Base-by-base conservation (phyloP, 2,113 vertebrate species). In the Atlantisia rogersi region DNA sequence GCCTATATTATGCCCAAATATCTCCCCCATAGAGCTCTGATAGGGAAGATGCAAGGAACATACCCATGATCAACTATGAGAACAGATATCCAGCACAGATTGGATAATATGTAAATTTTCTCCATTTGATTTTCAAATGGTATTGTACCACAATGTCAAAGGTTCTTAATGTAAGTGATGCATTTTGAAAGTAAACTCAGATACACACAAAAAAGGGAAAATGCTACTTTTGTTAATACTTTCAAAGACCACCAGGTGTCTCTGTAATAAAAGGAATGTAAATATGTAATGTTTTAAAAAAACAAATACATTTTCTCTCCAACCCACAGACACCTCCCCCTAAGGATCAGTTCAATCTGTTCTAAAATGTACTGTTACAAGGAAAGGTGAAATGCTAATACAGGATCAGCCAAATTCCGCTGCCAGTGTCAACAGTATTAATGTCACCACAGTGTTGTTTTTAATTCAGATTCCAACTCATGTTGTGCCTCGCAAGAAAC, bases 181-280 rank as follows among this genome's bases (percentile, higher is more conserved):
- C 6, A 65, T 56, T 29, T 35, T 14, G 29, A 79, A 71, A 90
- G 5, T 22, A 75, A 78, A 68, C 4, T 0, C 21, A 73, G 24
- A 2, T 46, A 46, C 17, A 48, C 48, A 22, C 0, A 25, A 20
- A 77, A 70, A 42, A 48, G 10, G 4, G 7, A 84, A 88, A 85
- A 18, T 2, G 1, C 3, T 29, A 9, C 46, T 88, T 92, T 60
- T 70, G n/a, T 29, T 69, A 94, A 65, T 46, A 88, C 42, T 80
- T 1, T 5, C 25, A 39, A 90, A 56, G 42, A 67, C 93, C 94
- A 93, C 87, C 56, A 95, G 96, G 8, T 95, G 94, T 77, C 95
- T 85, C 94, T 93, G 31, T 70, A 88, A 70, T 31, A 95, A 85
- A 93, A 86, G 46, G 4, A 86, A 94, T 67, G 15, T 22, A 42